Percentiles rank a stretch among this genome's conserved stretches.
These are phyloP conservation scores for Charina bottae DNA, from an alignment of 2,113 vertebrate species.

Conservation along the genomic window DNA sequence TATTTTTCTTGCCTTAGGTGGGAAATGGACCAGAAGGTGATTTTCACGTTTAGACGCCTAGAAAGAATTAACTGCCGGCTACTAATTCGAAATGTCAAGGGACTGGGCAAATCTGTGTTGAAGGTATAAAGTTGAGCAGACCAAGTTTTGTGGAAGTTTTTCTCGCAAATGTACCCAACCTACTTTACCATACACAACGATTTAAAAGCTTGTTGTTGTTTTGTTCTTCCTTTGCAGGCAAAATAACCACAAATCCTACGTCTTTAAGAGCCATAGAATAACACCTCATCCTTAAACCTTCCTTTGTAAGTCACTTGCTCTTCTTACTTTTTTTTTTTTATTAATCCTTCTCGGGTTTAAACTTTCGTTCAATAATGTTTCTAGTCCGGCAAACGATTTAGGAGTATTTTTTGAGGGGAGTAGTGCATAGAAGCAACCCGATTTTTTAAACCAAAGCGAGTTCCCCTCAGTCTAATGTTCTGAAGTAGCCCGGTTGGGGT, in stretches of 20 bases:
- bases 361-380: conserved; percentile 62
- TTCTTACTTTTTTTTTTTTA: conserved; percentile 53
- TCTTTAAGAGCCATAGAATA: neutral
- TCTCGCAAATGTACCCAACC: neutral
- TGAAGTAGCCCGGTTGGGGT: neutral
- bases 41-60: conserved; percentile 32
- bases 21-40: neutral
- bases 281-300: conserved; percentile 25
- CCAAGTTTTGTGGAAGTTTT: neutral
- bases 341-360: conserved; percentile 44
- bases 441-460: conserved; percentile 21
- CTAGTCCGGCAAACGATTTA: conserved; percentile 62
- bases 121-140: neutral
- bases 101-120: conserved; percentile 43
- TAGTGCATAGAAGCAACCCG: neutral
- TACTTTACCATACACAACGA: neutral
- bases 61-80: conserved; percentile 43
- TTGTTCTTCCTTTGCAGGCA: neutral
- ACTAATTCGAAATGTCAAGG: conserved; percentile 19
- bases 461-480: neutral
- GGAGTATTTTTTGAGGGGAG: conserved; percentile 58
- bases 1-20: neutral
- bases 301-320: conserved; percentile 46
- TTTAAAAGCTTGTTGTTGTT: neutral
- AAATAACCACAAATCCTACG: neutral